phyloP scores from a whole-genome alignment of 92 coral and sea anemone species.

The Phenganax subtilis region DNA sequence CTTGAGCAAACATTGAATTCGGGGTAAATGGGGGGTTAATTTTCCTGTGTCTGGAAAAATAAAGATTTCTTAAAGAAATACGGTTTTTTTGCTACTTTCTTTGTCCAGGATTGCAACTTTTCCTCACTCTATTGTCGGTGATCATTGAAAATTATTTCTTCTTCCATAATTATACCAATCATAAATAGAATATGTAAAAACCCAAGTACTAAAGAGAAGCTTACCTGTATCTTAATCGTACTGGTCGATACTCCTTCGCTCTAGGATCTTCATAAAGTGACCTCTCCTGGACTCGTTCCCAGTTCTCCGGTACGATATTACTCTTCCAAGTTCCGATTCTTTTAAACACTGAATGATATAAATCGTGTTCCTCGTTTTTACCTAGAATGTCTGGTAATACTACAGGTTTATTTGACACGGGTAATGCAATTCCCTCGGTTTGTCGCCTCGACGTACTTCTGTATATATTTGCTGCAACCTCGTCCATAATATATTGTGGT shows the following conservation, averaged over 20 bases:
- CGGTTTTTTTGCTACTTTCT: too few relatives aligned
- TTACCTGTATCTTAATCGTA: neutral
- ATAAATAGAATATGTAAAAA: neutral
- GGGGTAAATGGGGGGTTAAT: too few relatives aligned
- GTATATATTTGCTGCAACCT: constrained; percentile 6
- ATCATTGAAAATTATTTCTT: too few relatives aligned
- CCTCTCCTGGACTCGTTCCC: constrained; percentile 34
- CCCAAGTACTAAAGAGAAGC: neutral
- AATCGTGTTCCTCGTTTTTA: constrained; percentile 15
- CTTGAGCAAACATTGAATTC: too few relatives aligned
- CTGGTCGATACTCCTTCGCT: constrained; percentile 26
- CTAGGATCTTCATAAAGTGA: constrained; percentile 19
- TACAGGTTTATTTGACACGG: neutral
- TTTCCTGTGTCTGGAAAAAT: too few relatives aligned
- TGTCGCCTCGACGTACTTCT: constrained; percentile 9
- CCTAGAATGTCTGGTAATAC: constrained; percentile 11
- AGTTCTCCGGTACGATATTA: constrained; percentile 7
- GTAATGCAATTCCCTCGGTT: constrained; percentile 12
- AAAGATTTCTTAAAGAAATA: too few relatives aligned
- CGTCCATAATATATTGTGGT: neutral
- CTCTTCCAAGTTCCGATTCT: constrained; percentile 38
- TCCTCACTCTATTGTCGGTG: too few relatives aligned
- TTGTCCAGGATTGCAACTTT: too few relatives aligned
- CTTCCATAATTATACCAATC: too few relatives aligned
- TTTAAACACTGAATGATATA: constrained; percentile 23